Base-by-base conservation (phyloP, 2,888 invertebrate species). In the Apodemia mormo region DNA sequence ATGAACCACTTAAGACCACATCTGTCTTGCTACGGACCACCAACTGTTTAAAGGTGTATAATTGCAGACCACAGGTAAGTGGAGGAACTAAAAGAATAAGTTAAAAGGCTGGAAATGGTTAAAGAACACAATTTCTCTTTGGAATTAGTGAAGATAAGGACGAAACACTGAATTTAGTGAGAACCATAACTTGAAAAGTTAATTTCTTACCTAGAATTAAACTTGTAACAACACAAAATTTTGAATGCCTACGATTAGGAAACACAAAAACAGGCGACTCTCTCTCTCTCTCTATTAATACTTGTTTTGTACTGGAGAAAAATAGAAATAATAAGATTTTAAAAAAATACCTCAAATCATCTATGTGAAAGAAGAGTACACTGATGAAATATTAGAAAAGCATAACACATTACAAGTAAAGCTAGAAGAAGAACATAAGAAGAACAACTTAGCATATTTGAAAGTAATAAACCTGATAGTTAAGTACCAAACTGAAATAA, bases 381-480 rank as follows among this genome's bases (percentile, higher is more conserved):
- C 73, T 40, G 73, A 75, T 65, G 72, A 73, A 69, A 71, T 54
- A 45, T 54, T 75, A 66, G 70, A 71, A 64, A 70, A 54, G 65
- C 61, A 73, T 14, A 75, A 75, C 45, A 43, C 70, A 9, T 65
- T 73, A 52, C 75, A 75, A 61, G 73, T 73, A 12, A 68, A 71
- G 69, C 52, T 73, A n/a, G 71, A 69, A 66, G 73, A 74, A 67
- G 73, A 75, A 70, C 58, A 71, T 37, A 71, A 72, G 14, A 73
- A 75, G 40, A 72, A 72, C 40, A 75, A 75, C 58, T 69, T 72
- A 10, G 75, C 73, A 6, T 75, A 75, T 70, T 30, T 75, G 56
- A 61, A 66, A 71, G 67, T 52, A 37, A 70, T 65, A 45, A 40
- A 69, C 72, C 30, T 73, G 33, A 68, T 74, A 70, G 68, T 74